These are phyloP conservation scores for Cryptoprocta ferox DNA, from an alignment of 2,797 vertebrate species.

Conservation along the genomic window DNA sequence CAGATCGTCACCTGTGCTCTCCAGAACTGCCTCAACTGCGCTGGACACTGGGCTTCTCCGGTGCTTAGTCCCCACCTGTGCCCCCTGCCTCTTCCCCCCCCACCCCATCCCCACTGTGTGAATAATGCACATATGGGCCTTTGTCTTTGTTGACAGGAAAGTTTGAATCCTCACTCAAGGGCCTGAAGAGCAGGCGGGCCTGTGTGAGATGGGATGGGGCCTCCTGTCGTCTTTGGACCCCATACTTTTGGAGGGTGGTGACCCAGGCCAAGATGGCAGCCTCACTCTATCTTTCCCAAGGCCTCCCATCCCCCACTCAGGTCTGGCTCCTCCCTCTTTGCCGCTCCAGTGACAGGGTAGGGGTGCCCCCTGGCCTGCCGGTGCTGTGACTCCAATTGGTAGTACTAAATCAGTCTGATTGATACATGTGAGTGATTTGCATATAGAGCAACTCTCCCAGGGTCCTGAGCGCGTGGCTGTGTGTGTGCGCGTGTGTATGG, in stretches of 20 bases:
- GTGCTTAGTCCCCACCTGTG: neutral
- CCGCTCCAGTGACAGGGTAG: no score
- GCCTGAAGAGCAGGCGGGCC: neutral
- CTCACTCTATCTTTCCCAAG: neutral
- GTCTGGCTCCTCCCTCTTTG: no score
- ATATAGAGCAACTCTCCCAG: neutral
- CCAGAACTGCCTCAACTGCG: neutral
- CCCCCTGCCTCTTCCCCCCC: neutral
- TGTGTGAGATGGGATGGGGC: no score
- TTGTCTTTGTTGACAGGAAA: neutral
- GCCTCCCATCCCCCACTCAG: neutral
- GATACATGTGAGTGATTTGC: neutral
- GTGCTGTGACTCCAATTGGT: neutral
- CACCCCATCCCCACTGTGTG: accelerated
- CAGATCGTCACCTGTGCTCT: neutral
- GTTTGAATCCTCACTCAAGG: neutral
- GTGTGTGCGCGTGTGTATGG: accelerated
- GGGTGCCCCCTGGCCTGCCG: neutral
- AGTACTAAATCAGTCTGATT: neutral
- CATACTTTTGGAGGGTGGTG: neutral
- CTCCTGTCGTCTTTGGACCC: neutral
- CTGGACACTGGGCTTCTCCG: neutral
- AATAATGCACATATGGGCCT: neutral
- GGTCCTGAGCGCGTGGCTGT: neutral
- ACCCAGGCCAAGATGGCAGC: neutral